Base-by-base conservation (phyloP, 2,113 vertebrate species). In the Poicephalus meyeri region DNA sequence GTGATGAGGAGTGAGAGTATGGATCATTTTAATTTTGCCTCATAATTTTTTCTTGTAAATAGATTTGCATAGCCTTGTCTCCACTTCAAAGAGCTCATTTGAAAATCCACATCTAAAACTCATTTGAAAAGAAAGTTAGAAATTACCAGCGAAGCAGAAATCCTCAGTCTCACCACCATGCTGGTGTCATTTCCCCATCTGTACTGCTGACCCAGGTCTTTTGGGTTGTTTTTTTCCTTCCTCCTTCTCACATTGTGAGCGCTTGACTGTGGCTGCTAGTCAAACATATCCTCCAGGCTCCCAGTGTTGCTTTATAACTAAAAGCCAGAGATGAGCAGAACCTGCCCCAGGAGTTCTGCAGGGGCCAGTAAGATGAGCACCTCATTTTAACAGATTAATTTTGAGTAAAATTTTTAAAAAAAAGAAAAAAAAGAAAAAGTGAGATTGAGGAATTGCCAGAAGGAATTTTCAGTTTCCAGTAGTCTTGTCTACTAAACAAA, bases 71-170 rank as follows among this genome's bases (percentile, higher is more conserved):
- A 91, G 24, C 11, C 58, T 50, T 86, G 64, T 95, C 65, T 88
- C 93, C 66, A 26, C 71, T 95, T 94, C 55, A 94, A 95, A 96
- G 88, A 65, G 39, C 44, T 94, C 70, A 66, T 96, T 20, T 95
- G 91, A 93, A 97, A 97, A 91, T 55, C 72, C 72, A 95, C 76
- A 87, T 82, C 86, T 92, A 86, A 95, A 78, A 85, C 18, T 37
- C 25, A 61, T 65, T 41, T 78, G 41, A 91, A 95, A 82, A 86
- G 70, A 89, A 80, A 95, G 85, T 77, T 29, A 79, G 47, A 94
- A 93, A 87, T 86, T 80, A 91, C 65, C 73, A 96, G 72, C 13
- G 28, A 89, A 95, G 95, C 80, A 97, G 94, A 96, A 97, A 93
- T 84, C 91, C 91, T 96, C 80, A 86, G 47, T 88, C 81, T 93